Percentiles rank a stretch among this genome's conserved stretches.
Evolutionary conservation across 2,797 vertebrate species (phyloP).

Genomic region (Saxicola maurus): DNA sequence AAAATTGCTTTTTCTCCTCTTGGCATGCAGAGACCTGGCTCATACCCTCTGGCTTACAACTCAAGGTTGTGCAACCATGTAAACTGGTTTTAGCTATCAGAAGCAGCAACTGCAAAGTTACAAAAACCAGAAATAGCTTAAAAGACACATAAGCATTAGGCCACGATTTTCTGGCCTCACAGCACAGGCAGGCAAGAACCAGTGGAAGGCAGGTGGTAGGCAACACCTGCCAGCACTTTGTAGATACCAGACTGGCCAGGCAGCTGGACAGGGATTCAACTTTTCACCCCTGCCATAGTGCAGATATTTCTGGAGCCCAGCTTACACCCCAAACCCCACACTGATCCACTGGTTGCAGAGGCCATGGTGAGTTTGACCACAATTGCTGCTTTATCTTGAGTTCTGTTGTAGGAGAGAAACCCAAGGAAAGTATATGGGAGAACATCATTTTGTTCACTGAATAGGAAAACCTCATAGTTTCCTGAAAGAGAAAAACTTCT

Average conservation of each 20-base stretch:
- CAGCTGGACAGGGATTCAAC: background rate
- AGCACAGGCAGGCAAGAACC: accelerated
- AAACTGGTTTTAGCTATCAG: background rate
- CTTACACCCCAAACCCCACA: background rate
- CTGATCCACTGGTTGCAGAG: background rate
- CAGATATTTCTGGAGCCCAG: background rate
- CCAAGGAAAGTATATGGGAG: background rate
- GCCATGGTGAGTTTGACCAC: background rate
- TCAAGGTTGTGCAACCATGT: background rate
- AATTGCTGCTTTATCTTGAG: background rate
- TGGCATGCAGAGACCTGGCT: background rate
- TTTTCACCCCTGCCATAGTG: background rate
- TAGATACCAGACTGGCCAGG: background rate
- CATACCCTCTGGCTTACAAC: background rate
- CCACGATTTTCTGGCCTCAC: background rate
- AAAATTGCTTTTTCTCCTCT: background rate
- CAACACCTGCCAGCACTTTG: background rate
- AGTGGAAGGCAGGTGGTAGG: too few species aligned
- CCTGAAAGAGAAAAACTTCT: background rate
- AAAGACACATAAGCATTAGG: background rate
- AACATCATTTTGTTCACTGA: background rate
- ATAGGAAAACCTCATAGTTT: background rate
- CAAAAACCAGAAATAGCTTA: background rate
- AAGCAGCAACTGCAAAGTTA: background rate
- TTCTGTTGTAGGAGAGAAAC: background rate